Base-by-base conservation (phyloP, 2,113 vertebrate species). In the Cryptoleucopteryx plumbea region DNA sequence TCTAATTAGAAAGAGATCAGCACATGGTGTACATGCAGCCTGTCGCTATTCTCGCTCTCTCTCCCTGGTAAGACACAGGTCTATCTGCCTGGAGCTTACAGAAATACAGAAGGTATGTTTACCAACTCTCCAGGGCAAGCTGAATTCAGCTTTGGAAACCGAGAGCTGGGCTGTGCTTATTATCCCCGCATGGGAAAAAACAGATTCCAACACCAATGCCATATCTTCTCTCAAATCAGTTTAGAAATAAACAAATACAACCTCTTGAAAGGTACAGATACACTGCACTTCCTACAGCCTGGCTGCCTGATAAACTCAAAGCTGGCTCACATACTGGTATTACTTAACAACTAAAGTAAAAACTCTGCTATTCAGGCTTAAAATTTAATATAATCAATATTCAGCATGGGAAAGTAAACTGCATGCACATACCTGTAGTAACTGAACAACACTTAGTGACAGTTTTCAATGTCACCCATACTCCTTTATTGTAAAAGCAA, bases 1-100 rank as follows among this genome's bases (percentile, higher is more conserved):
- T 82, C 83, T 86, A 61, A 84, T 87, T 91, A 91, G 70, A 53
- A 89, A 48, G 55, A 88, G 53, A 94, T 75, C 83, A 84, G 43
- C 83, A 86, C 65, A 38, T 29, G 25, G 65, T 4, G 16, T 34
- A 43, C 48, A 63, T 34, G 34, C 68, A 89, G 86, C 48, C 32
- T 55, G 52, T 36, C 5, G 3, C 61, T 66, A 5, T 31, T 74
- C 32, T 77, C 21, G 4, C 63, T n/a, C 38, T 47, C 47, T 52
- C 47, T 17, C 20, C 18, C 40, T 27, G 13, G 21, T 50, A 65
- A 87, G 29, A 71, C 23, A 42, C 14, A 72, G 29, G 36, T 62
- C 67, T 45, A 19, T 43, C 48, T 85, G 65, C 36, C 66, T 26
- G 32, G 34, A 74, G 36, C 16, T 79, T 56, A 82, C 7, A 42